phyloP scores from a whole-genome alignment of 2,888 invertebrate genomes.

The Epicampocera succincta region DNA sequence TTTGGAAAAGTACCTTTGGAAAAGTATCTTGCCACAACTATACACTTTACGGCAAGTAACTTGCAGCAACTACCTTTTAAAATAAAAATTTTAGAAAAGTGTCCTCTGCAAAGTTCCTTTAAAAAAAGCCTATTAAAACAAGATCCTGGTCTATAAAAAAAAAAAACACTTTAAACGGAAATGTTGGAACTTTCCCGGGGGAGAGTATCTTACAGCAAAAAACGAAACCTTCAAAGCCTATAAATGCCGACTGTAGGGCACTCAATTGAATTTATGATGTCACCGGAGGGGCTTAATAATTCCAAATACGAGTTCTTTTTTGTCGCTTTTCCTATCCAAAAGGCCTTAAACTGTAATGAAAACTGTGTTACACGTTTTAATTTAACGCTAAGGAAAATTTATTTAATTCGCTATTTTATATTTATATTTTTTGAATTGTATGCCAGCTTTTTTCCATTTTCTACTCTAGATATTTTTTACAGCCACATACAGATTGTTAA shows the following conservation, averaged over 20 bases:
- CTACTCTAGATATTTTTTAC: slow-evolving; percentile 33
- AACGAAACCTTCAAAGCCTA: no score
- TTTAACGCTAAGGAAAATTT: slow-evolving; percentile 70
- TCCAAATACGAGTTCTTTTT: slow-evolving; percentile 24
- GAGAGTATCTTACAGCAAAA: no score
- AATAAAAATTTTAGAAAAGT: no score
- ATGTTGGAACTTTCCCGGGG: no score
- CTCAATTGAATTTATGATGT: slow-evolving; percentile 31
- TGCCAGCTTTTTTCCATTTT: slow-evolving; percentile 20
- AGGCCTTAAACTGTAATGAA: slow-evolving; percentile 50
- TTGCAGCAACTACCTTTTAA: no score
- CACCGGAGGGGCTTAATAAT: slow-evolving; percentile 12
- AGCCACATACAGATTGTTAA: slow-evolving; percentile 30
- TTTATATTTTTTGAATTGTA: slow-evolving; percentile 46
- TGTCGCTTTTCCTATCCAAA: not conserved
- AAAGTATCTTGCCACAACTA: no score
- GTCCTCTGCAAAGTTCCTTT: no score
- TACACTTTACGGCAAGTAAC: no score
- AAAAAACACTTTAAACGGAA: no score
- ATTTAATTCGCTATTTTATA: slow-evolving; percentile 54
- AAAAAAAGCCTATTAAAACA: no score
- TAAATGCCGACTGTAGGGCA: slow-evolving; percentile 1
- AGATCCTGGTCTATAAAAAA: no score
- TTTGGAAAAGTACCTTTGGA: no score
- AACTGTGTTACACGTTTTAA: slow-evolving; percentile 66